Evolutionary conservation across 2,888 invertebrate genomes (phyloP).

Genomic region (Parnassius orleans): DNA sequence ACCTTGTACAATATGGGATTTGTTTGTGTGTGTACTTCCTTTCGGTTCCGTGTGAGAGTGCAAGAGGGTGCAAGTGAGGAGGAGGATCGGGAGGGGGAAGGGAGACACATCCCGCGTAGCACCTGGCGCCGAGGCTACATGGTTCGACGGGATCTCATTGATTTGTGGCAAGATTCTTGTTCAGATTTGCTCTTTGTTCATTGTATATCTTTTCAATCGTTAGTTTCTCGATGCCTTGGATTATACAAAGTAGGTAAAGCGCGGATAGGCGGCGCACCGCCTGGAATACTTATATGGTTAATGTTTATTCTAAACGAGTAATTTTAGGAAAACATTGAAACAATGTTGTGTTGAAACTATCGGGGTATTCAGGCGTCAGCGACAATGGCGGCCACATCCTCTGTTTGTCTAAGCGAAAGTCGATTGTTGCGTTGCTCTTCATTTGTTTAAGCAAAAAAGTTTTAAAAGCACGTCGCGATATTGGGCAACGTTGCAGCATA

Average conservation of each 20-base stretch:
- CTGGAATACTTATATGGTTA: conserved; percentile 27
- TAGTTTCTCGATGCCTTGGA: conserved; percentile 18
- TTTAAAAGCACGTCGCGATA: conserved; percentile 55
- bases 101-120: conserved; percentile 72
- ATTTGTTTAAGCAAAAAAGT: conserved; percentile 63
- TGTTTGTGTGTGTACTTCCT: conserved; percentile 47
- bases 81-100: conserved; percentile 33
- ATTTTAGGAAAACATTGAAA: conserved; percentile 45
- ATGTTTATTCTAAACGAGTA: conserved; percentile 38
- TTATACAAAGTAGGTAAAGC: conserved; percentile 16
- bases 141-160: conserved; percentile 69
- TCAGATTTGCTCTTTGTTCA: conserved; percentile 60
- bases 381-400: conserved; percentile 70
- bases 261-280: conserved; percentile 17
- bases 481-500: conserved; percentile 38
- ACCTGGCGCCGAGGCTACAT: conserved; percentile 76
- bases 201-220: conserved; percentile 26
- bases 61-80: conserved; percentile 47
- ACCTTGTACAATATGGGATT: conserved; percentile 37
- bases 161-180: conserved; percentile 66
- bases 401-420: conserved; percentile 70
- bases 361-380: conserved; percentile 45
- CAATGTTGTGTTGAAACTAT: conserved; percentile 44
- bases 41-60: conserved; percentile 45
- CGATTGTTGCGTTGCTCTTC: conserved; percentile 58